Evolutionary conservation across 2,888 invertebrate species (phyloP).

Genomic region (Aphidius colemani): DNA sequence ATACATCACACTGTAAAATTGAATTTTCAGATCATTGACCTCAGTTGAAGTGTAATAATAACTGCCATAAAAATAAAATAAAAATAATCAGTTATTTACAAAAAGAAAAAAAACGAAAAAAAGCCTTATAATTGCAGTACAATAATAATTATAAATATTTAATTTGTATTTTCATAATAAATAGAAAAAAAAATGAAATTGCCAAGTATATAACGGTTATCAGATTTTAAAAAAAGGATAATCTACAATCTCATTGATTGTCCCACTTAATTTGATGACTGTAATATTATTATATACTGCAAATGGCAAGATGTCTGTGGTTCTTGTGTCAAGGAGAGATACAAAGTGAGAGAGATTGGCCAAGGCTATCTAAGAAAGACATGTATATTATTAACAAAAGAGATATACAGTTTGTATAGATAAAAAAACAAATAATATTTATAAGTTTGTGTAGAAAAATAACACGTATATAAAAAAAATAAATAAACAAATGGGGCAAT

Average conservation of each 20-base stretch:
- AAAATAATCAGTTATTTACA: background rate
- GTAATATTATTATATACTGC: too few species aligned
- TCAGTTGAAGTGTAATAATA: too few species aligned
- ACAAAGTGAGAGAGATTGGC: constrained; percentile 25
- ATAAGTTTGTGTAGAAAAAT: constrained; percentile 26
- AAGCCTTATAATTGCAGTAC: too few species aligned
- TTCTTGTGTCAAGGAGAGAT: too few species aligned
- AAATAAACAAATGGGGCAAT: background rate
- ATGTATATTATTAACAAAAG: constrained; percentile 6
- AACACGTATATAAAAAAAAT: constrained; percentile 1
- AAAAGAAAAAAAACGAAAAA: background rate
- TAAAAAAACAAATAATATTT: constrained; percentile 27
- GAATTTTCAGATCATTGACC: too few species aligned
- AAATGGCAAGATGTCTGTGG: too few species aligned
- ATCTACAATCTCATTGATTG: constrained; percentile 36
- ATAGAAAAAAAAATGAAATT: constrained; percentile 1
- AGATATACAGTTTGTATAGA: constrained; percentile 1
- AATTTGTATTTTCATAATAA: too few species aligned
- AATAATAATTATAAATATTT: too few species aligned
- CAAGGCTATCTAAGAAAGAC: constrained; percentile 4
- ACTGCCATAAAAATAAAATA: too few species aligned
- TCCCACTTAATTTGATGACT: constrained; percentile 36
- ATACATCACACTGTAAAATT: too few species aligned
- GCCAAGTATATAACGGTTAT: constrained; percentile 4
- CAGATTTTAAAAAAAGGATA: constrained; percentile 16